phyloP scores from a whole-genome alignment of 2,113 vertebrate species.

The Sinocyclocheilus anshuiensis region DNA sequence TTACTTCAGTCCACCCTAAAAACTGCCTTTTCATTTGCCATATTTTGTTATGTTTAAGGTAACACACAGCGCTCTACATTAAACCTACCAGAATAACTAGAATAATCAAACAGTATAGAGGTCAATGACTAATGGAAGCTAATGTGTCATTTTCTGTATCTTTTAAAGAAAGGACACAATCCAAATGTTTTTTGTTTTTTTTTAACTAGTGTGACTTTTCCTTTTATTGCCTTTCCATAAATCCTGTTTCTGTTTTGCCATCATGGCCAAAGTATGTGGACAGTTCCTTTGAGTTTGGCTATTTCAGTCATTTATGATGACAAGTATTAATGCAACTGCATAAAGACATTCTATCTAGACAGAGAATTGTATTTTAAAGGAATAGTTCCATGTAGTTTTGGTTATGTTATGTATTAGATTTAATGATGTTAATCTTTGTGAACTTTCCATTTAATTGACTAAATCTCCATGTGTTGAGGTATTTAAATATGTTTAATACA shows the following conservation, averaged over 20 bases:
- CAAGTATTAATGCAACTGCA: not conserved
- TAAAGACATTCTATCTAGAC: not conserved
- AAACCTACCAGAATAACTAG: not conserved
- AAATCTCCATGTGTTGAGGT: conserved; percentile 67
- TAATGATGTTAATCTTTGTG: conserved; percentile 24
- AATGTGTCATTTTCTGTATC: conserved; percentile 2
- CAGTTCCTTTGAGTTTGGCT: not conserved
- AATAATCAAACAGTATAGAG: not conserved
- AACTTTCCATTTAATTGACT: not conserved
- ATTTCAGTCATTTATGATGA: not conserved
- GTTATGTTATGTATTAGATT: conserved; percentile 20
- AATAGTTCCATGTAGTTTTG: not conserved
- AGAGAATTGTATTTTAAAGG: too few species aligned
- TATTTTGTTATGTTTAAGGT: not conserved
- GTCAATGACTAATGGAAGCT: not conserved
- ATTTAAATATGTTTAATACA: conserved; percentile 59
- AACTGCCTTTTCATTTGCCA: not conserved
- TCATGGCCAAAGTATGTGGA: not conserved
- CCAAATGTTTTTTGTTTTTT: not conserved
- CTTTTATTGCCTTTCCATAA: not conserved
- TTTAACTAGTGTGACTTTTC: not conserved
- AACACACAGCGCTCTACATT: not conserved
- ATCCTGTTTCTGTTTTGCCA: conserved; percentile 13
- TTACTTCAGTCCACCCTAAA: not conserved
- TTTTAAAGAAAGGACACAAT: not conserved